phyloP scores from a whole-genome alignment of 2,797 vertebrate species.

The Serranus cabrilla region DNA sequence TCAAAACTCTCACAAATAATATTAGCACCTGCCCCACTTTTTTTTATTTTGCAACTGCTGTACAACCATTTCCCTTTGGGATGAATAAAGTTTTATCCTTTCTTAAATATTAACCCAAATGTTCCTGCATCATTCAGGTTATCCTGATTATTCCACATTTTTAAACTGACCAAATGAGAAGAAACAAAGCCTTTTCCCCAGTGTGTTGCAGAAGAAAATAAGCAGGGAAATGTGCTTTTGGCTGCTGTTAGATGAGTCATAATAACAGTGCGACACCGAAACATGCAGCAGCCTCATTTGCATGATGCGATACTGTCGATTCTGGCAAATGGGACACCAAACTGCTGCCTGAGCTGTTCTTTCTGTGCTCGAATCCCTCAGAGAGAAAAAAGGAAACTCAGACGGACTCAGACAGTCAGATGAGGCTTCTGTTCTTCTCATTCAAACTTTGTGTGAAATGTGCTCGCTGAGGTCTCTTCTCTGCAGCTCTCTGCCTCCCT shows the following conservation, averaged over 20 bases:
- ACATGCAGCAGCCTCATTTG: slow-evolving; percentile 47
- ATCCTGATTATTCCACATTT: not conserved
- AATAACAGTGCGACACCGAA: slow-evolving; percentile 9
- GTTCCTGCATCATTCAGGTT: not conserved
- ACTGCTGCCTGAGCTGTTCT: slow-evolving; percentile 37
- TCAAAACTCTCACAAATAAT: no score
- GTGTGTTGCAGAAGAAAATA: not conserved
- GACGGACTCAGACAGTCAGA: slow-evolving; percentile 43
- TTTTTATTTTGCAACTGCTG: no score
- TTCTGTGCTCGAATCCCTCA: slow-evolving; percentile 44
- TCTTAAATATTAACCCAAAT: not conserved
- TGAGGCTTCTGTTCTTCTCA: slow-evolving; percentile 59
- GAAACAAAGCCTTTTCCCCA: not conserved
- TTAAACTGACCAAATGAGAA: not conserved
- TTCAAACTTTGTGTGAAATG: slow-evolving; percentile 53
- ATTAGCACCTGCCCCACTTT: no score
- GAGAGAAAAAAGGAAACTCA: slow-evolving; percentile 36
- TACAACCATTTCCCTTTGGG: no score
- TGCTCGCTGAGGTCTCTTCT: slow-evolving; percentile 52
- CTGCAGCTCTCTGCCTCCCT: slow-evolving; percentile 69
- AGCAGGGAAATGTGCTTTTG: slow-evolving; percentile 1
- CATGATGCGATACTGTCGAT: slow-evolving; percentile 29
- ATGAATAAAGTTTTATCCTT: no score
- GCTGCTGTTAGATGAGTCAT: slow-evolving; percentile 25
- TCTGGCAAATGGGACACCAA: slow-evolving; percentile 38